Conservation (phyloP, 1,140 invertebrate species). For the Monochamus saltuarius region DNA sequence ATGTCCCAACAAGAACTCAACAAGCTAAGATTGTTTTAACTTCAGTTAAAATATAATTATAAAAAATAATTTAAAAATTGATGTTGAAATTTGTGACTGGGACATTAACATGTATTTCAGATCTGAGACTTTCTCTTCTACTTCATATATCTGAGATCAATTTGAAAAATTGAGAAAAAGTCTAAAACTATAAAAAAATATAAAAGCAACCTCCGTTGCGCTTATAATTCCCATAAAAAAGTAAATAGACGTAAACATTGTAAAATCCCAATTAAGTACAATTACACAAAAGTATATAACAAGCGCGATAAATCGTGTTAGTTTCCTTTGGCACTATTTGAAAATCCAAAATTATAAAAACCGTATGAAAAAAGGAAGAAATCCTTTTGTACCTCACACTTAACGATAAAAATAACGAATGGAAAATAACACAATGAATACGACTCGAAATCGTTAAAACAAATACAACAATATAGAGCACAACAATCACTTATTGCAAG, state of each 20-base stretch:
- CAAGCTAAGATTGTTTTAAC: too few species aligned
- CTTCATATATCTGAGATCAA: constrained; percentile 14
- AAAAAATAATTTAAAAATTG: too few species aligned
- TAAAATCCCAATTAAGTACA: constrained; percentile 23
- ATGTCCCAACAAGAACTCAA: too few species aligned
- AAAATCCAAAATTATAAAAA: background rate
- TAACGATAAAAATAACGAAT: constrained; percentile 10
- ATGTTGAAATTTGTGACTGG: too few species aligned
- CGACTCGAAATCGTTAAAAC: constrained; percentile 12
- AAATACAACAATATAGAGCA: constrained; percentile 39
- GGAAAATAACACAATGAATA: constrained; percentile 18
- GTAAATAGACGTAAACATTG: constrained; percentile 15
- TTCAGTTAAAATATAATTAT: too few species aligned
- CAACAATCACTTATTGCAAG: constrained; percentile 46
- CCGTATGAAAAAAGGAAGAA: constrained; percentile 9
- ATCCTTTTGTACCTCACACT: constrained; percentile 8
- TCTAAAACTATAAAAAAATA: constrained; percentile 14
- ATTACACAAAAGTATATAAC: constrained; percentile 15
- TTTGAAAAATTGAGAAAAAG: constrained; percentile 19
- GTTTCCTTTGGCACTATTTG: constrained; percentile 35
- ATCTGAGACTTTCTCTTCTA: too few species aligned
- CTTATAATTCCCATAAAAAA: background rate
- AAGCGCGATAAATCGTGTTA: constrained; percentile 16
- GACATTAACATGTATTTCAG: too few species aligned
- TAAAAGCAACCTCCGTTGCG: constrained; percentile 6